Percentiles rank a stretch among this genome's conserved stretches.
Conservation (phyloP, 2,797 vertebrate species). For the Ficedula albicollis region DNA sequence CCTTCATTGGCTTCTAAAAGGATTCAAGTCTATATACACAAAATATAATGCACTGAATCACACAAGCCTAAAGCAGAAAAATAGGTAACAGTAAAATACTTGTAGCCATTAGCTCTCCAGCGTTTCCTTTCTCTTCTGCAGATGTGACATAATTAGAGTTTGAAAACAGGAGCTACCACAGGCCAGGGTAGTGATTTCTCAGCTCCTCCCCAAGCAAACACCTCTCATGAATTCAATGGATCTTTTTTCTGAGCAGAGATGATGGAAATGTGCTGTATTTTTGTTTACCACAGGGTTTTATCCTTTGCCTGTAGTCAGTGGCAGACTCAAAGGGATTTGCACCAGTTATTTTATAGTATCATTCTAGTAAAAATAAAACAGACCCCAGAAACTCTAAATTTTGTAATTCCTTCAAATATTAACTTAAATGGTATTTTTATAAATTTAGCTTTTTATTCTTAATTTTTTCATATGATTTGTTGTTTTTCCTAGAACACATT, state of each 20-base stretch:
- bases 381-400: neutral
- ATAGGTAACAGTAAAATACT: neutral
- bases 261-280: neutral
- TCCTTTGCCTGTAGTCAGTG: neutral
- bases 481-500: neutral
- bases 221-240: neutral
- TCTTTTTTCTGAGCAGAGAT: neutral
- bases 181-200: neutral
- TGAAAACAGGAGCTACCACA: neutral
- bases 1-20: neutral
- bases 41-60: neutral
- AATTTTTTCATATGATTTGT: neutral
- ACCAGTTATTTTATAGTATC: neutral
- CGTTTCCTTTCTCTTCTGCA: neutral
- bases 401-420: neutral
- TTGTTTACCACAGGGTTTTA: neutral
- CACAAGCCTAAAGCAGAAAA: neutral
- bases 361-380: neutral
- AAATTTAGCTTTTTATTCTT: neutral
- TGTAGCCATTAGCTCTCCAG: neutral
- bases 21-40: neutral
- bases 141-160: neutral
- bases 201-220: neutral
- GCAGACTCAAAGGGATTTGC: neutral
- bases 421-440: neutral